These are phyloP conservation scores for Sphyrna mokarran DNA, from an alignment of 2,113 vertebrate genomes.

Conservation along the genomic window DNA sequence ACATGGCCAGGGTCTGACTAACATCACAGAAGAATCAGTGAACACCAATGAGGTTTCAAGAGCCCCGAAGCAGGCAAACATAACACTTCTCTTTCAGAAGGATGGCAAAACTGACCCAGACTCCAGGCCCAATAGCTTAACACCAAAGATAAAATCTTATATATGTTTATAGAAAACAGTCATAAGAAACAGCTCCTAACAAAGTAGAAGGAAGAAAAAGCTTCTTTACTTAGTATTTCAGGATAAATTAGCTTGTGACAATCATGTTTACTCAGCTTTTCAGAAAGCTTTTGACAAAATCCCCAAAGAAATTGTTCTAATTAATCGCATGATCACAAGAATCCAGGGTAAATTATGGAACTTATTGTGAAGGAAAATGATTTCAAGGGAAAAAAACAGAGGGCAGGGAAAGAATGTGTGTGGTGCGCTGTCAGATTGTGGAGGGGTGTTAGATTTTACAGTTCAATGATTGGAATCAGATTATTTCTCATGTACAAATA, in stretches of 20 bases:
- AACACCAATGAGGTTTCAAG: not conserved
- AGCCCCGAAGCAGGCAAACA: not conserved
- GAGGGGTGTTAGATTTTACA: not conserved
- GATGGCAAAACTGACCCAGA: not conserved
- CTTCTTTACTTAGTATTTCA: not conserved
- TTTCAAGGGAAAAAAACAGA: not conserved
- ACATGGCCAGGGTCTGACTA: conserved; percentile 7
- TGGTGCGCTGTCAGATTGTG: not conserved
- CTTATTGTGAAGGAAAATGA: not conserved
- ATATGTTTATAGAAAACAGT: not conserved
- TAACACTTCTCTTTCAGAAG: not conserved
- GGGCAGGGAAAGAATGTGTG: not conserved
- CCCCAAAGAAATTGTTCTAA: not conserved
- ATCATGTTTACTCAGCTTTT: not conserved
- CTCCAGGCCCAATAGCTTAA: not conserved
- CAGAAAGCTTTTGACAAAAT: not conserved
- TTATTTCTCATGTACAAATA: not conserved
- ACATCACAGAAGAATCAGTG: conserved; percentile 3
- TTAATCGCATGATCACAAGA: not conserved
- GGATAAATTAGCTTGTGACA: not conserved
- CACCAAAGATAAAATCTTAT: not conserved
- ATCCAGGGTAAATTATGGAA: not conserved
- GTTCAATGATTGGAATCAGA: not conserved
- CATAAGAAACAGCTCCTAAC: not conserved
- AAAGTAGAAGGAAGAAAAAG: not conserved